These are phyloP conservation scores for Madoqua kirkii DNA, from an alignment of 2,113 vertebrate genomes.

Conservation along the genomic window DNA sequence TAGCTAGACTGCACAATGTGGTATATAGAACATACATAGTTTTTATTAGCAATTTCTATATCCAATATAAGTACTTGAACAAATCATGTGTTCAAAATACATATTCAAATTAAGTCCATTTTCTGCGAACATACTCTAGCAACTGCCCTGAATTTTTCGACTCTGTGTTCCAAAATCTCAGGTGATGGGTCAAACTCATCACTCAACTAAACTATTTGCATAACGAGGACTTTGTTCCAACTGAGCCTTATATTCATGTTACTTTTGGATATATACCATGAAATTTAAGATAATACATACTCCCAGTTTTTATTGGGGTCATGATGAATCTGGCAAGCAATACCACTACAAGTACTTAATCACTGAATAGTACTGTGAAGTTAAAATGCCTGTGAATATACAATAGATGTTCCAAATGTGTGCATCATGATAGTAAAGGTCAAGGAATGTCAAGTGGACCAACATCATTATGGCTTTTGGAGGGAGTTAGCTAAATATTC, in stretches of 20 bases:
- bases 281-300: background rate
- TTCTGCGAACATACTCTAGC: background rate
- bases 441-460: background rate
- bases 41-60: background rate
- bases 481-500: background rate
- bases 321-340: background rate
- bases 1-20: background rate
- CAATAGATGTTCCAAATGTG: background rate
- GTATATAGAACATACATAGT: background rate
- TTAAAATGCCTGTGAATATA: background rate
- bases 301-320: background rate
- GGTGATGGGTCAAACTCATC: background rate
- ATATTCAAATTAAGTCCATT: background rate
- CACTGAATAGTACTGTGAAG: background rate
- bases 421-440: background rate
- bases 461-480: background rate
- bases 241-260: background rate
- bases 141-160: background rate
- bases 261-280: background rate
- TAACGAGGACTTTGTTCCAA: background rate
- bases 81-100: background rate
- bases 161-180: background rate
- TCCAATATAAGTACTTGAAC: background rate
- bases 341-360: background rate
- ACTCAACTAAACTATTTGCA: background rate